These are phyloP conservation scores for Manis pentadactyla DNA, from an alignment of 2,797 vertebrate genomes.

Conservation along the genomic window DNA sequence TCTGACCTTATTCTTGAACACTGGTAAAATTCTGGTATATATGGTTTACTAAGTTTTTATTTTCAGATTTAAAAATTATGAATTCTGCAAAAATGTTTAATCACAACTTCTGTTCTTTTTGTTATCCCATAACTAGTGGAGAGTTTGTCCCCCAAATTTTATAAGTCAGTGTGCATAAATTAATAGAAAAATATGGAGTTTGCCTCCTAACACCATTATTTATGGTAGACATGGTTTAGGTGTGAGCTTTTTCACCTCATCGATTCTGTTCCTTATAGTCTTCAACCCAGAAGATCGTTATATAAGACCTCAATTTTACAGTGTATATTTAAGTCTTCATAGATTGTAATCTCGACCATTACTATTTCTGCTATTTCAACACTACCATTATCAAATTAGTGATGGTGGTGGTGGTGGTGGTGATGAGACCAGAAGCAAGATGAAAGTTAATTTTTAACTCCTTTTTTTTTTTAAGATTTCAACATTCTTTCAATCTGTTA, in stretches of 20 bases:
- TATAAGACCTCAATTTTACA: conserved; percentile 1
- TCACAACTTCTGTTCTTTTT: background rate
- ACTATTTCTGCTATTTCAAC: background rate
- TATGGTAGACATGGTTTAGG: background rate
- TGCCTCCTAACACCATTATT: background rate
- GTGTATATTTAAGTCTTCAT: background rate
- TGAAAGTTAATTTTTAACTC: conserved; percentile 25
- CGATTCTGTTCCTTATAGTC: background rate
- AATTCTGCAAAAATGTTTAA: background rate
- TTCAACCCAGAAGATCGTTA: background rate
- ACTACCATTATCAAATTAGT: background rate
- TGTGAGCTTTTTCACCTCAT: background rate
- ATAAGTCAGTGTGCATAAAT: background rate
- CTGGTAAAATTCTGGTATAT: background rate
- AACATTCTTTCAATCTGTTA: background rate
- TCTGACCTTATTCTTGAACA: background rate
- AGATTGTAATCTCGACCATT: background rate
- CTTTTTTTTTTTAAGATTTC: background rate
- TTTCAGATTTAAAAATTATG: conserved; percentile 1
- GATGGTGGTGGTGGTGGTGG: background rate
- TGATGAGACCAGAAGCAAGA: background rate
- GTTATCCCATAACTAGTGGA: background rate
- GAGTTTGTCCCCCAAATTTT: background rate
- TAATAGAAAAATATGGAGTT: background rate
- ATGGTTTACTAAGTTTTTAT: background rate